Conservation (phyloP, 2,797 vertebrate species). For the Calcarius lapponicus region DNA sequence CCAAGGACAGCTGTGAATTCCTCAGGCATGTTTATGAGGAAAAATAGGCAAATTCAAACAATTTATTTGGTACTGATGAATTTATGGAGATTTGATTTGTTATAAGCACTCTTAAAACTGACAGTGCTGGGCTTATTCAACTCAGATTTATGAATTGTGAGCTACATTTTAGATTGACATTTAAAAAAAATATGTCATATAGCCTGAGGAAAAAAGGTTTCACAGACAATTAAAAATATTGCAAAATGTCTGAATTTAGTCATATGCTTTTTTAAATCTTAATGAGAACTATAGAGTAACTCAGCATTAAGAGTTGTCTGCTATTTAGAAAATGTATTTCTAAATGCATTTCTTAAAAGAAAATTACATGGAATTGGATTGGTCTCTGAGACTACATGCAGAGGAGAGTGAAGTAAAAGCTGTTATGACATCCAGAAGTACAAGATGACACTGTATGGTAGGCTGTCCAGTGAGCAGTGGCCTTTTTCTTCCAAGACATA, state of each 20-base stretch:
- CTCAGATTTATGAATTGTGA: background rate
- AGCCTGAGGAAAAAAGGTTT: background rate
- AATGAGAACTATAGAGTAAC: background rate
- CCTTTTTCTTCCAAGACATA: background rate
- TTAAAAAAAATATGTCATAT: background rate
- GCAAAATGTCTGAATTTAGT: background rate
- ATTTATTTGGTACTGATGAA: background rate
- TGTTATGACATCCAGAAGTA: background rate
- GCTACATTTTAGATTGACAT: background rate
- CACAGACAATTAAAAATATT: background rate
- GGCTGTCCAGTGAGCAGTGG: background rate
- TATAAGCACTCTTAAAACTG: background rate
- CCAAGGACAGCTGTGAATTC: background rate
- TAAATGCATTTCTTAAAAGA: background rate
- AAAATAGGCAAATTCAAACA: background rate
- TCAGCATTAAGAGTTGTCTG: background rate
- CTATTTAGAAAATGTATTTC: background rate
- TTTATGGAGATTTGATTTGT: background rate
- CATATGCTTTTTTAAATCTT: background rate
- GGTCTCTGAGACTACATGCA: background rate
- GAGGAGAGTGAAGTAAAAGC: background rate
- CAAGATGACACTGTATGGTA: background rate
- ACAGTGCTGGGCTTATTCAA: background rate
- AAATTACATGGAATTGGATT: background rate
- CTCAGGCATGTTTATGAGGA: background rate